These are phyloP conservation scores for Desmodus rotundus DNA, from an alignment of 2,113 vertebrate species.

Conservation along the genomic window DNA sequence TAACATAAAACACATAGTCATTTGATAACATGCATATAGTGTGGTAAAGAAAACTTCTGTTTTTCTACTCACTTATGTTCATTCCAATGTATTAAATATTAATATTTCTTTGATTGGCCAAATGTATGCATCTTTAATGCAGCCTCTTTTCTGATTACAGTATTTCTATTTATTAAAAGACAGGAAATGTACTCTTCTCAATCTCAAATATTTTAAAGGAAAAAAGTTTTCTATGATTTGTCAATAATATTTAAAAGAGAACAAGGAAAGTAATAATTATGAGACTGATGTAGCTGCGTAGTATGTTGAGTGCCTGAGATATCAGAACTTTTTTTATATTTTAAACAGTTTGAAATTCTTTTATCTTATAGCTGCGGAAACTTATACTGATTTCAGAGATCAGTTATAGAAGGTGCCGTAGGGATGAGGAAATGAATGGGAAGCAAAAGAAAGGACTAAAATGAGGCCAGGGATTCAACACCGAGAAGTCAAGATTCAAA, in stretches of 20 bases:
- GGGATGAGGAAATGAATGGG: not conserved
- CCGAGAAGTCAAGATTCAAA: not conserved
- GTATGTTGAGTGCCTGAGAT: not conserved
- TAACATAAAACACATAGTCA: slow-evolving; percentile 50
- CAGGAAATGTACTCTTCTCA: slow-evolving; percentile 46
- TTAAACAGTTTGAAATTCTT: not conserved
- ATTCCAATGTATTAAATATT: slow-evolving; percentile 50
- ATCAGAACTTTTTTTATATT: not conserved
- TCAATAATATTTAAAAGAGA: slow-evolving; percentile 18
- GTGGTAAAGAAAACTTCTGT: slow-evolving; percentile 32
- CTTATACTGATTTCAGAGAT: not conserved
- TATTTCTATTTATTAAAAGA: slow-evolving; percentile 16
- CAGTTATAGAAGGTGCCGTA: not conserved
- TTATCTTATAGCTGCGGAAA: not conserved
- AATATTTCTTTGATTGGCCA: slow-evolving; percentile 51
- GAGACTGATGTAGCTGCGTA: not conserved
- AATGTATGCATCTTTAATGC: slow-evolving; percentile 23
- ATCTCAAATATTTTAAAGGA: slow-evolving; percentile 50
- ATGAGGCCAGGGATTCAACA: not conserved
- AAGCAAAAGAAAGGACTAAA: not conserved
- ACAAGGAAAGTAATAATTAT: slow-evolving; percentile 23
- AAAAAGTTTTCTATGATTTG: slow-evolving; percentile 21
- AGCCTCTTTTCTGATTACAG: slow-evolving; percentile 48
- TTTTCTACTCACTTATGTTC: slow-evolving; percentile 25
- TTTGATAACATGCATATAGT: slow-evolving; percentile 15